Evolutionary conservation across 2,113 vertebrate genomes (phyloP).

Genomic region (Uria lomvia): DNA sequence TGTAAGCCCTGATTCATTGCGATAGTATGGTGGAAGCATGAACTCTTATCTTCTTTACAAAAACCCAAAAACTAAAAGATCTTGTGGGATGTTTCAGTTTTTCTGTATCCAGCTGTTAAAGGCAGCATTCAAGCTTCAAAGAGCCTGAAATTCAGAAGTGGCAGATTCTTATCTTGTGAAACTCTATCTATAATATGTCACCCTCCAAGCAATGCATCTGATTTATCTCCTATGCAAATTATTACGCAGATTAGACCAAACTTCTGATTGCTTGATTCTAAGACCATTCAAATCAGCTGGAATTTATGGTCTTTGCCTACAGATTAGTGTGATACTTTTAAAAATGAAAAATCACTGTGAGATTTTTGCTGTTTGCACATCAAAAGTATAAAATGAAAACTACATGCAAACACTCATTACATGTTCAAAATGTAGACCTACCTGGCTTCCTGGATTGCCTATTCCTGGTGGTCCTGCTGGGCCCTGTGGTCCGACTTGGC

Average conservation of each 20-base stretch:
- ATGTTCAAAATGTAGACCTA: neutral
- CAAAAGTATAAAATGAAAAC: neutral
- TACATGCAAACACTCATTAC: neutral
- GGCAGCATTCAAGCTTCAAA: neutral
- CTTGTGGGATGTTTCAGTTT: neutral
- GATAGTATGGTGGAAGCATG: neutral
- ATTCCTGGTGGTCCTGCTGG: slow-evolving; percentile 70
- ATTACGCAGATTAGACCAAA: neutral
- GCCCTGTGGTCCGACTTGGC: slow-evolving; percentile 75
- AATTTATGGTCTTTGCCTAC: neutral
- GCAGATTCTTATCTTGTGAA: neutral
- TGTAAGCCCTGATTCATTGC: neutral
- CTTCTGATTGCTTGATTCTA: neutral
- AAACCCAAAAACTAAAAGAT: neutral
- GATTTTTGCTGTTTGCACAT: neutral
- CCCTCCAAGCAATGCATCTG: neutral
- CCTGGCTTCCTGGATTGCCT: slow-evolving; percentile 60
- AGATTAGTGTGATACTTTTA: neutral
- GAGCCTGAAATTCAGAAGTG: neutral
- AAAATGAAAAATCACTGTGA: neutral
- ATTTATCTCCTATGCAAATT: neutral
- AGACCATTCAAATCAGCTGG: neutral
- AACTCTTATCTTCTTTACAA: neutral
- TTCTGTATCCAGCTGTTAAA: neutral
- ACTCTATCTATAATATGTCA: neutral